phyloP scores from a whole-genome alignment of 2,888 invertebrate genomes.

The Gastrophysa polygoni region DNA sequence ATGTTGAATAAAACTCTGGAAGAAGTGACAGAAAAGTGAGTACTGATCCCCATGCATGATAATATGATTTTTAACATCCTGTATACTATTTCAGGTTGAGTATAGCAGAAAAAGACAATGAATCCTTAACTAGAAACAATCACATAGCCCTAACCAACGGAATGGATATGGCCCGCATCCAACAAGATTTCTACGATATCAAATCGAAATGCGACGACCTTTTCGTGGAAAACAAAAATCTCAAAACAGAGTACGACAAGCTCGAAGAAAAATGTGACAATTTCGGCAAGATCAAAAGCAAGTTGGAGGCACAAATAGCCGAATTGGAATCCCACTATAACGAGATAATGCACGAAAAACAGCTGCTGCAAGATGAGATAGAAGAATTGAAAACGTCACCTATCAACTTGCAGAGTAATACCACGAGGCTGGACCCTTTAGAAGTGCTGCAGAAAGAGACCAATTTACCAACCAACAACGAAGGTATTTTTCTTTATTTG shows the following conservation, averaged over 20 bases:
- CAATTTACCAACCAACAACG: slow-evolving; percentile 19
- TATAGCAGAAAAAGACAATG: slow-evolving; percentile 7
- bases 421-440: slow-evolving; percentile 37
- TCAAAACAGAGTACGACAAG: slow-evolving; percentile 41
- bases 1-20: slow-evolving; percentile 20
- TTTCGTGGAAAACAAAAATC: slow-evolving; percentile 43
- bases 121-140: slow-evolving; percentile 10
- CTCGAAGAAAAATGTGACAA: slow-evolving; percentile 42
- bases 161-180: slow-evolving; percentile 35
- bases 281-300: slow-evolving; percentile 43
- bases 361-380: slow-evolving; percentile 54
- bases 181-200: slow-evolving; percentile 44
- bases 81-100: background rate
- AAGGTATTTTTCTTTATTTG: slow-evolving; percentile 6
- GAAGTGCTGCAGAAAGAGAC: slow-evolving; percentile 39
- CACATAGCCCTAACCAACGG: slow-evolving; percentile 18
- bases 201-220: slow-evolving; percentile 44
- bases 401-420: slow-evolving; percentile 38
- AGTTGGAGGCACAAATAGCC: slow-evolving; percentile 45
- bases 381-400: slow-evolving; percentile 55
- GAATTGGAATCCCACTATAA: slow-evolving; percentile 51
- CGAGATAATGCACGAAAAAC: slow-evolving; percentile 52
- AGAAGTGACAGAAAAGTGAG: slow-evolving; percentile 19
- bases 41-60: background rate
- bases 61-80: no score